These are phyloP conservation scores for Origma solitaria DNA, from an alignment of 2,113 vertebrate genomes.

Conservation along the genomic window DNA sequence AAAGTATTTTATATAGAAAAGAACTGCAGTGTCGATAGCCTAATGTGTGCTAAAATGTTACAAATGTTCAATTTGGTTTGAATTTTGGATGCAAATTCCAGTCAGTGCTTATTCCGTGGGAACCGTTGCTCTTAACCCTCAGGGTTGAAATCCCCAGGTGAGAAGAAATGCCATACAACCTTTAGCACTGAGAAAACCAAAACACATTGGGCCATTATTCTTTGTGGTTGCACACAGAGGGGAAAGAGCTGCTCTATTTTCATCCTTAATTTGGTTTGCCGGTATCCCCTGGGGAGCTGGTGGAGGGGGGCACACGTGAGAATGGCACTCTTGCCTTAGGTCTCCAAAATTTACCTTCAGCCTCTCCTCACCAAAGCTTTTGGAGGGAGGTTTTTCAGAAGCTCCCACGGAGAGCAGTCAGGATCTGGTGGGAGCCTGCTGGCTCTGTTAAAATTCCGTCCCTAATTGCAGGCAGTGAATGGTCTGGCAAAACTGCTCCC, in stretches of 20 bases:
- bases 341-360: neutral
- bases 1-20: neutral
- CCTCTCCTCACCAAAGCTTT: neutral
- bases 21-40: neutral
- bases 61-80: neutral
- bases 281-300: neutral
- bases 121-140: neutral
- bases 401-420: neutral
- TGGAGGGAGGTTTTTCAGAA: neutral
- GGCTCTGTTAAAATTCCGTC: accelerated
- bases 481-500: neutral
- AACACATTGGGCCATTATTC: neutral
- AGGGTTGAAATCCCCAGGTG: neutral
- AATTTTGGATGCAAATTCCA: neutral
- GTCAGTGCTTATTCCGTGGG: neutral
- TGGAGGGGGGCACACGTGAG: neutral
- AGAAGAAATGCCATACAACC: neutral
- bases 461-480: neutral
- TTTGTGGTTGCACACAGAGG: neutral
- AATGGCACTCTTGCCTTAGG: neutral
- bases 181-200: neutral
- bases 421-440: neutral
- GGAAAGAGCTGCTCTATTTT: neutral
- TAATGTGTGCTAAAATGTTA: neutral
- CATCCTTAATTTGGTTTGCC: neutral